A percentile compares a stretch with the other conserved stretches of the same genome.
Conservation (phyloP, 2,888 invertebrate species). For the Fissipunctia ypsillon region DNA sequence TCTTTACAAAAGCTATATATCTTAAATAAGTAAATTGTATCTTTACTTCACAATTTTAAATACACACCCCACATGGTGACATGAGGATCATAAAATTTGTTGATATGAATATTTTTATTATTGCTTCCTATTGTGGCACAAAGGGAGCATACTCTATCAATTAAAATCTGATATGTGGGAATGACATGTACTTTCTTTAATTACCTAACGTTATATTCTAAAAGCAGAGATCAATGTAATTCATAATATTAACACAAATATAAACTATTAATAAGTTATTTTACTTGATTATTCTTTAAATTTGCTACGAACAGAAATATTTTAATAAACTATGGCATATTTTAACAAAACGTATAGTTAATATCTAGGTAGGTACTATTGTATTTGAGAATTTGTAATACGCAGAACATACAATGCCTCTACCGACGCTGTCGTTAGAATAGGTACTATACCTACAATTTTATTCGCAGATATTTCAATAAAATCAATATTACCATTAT, state of each 20-base stretch:
- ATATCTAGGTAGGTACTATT: constrained; percentile 38
- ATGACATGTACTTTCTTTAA: constrained; percentile 80
- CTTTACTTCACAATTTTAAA: constrained; percentile 39
- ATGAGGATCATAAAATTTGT: constrained; percentile 17
- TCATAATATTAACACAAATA: constrained; percentile 49
- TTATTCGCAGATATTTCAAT: constrained; percentile 11
- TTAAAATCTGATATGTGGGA: constrained; percentile 79
- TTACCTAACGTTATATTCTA: constrained; percentile 65
- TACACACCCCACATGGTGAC: constrained; percentile 21
- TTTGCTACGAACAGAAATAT: constrained; percentile 43
- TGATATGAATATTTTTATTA: constrained; percentile 63
- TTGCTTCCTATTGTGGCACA: constrained; percentile 80
- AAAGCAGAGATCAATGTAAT: constrained; percentile 58
- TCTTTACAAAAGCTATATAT: constrained; percentile 78
- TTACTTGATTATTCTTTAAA: constrained; percentile 24
- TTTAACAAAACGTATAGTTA: constrained; percentile 55
- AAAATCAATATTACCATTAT: neutral
- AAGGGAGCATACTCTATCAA: constrained; percentile 73
- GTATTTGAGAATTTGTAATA: constrained; percentile 19
- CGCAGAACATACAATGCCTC: neutral
- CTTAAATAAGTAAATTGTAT: constrained; percentile 42
- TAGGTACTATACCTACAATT: neutral
- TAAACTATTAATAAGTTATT: constrained; percentile 29
- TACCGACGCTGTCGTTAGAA: neutral
- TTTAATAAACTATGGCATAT: constrained; percentile 61